Base-by-base conservation (phyloP, 2,888 invertebrate genomes). In the Anthophora plumipes region DNA sequence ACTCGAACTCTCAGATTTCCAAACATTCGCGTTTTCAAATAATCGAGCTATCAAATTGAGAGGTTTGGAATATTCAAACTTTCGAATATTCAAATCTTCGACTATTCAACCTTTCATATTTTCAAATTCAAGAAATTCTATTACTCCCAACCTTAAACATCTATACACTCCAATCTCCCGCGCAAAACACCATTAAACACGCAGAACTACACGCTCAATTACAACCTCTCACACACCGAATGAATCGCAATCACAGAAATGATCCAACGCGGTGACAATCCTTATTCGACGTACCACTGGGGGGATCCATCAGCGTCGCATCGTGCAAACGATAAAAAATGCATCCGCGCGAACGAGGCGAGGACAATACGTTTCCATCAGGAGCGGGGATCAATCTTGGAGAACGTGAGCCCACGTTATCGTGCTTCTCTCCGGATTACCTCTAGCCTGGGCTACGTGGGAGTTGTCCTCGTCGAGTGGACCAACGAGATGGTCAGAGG, bases 371-470 rank as follows among this genome's bases (percentile, higher is more conserved):
- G 78, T 77, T 85, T 82, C 79, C 77, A 71, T 85, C 68, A 66
- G 64, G 25, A n/a, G 64, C 31, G 61, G 48, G 72, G 81, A 86
- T 85, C 86, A 73, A 81, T 86, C 86, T 84, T 85, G 74, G 78
- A 54, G 60, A 84, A 83, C 78, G 86, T 77, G 84, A 72, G 73
- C 50, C 64, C 66, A 67, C 71, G 86, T 83, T 79, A 75, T 75
- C 83, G 77, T 82, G 82, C 69, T 76, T 59, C 61, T 39, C 20
- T 43, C 17, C n/a, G 75, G 66, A 80, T 83, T 85, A 81, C 81
- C 69, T 78, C 60, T 57, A 50, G 20, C 39, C 31, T 48, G 63
- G 55, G 31, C 82, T 74, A 72, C 83, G 77, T 78, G 84, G 82
- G 82, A 81, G 70, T 80, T 73, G 77, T 83, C 75, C 76, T 71